Percentiles rank a stretch among this genome's conserved stretches.
Conservation (phyloP, 2,797 vertebrate species). For the Mareca strepera region DNA sequence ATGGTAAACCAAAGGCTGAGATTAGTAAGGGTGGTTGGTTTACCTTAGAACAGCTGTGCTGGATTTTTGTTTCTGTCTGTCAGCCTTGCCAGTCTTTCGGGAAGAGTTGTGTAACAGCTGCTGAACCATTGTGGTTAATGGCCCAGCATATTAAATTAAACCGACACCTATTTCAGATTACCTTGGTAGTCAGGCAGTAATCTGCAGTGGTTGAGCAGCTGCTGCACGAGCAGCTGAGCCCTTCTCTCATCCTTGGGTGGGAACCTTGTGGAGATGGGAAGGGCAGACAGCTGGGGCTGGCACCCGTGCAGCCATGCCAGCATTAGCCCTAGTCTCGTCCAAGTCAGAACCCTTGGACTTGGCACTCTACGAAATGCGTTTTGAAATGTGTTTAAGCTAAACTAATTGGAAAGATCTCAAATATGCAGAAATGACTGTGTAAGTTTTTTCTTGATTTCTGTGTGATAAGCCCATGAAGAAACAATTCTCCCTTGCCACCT, state of each 20-base stretch:
- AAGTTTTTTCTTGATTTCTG: not conserved
- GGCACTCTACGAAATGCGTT: not conserved
- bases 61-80: not conserved
- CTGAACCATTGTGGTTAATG: not conserved
- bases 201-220: constrained; percentile 51
- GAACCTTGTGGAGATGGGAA: not conserved
- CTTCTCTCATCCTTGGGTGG: not conserved
- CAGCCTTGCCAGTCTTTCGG: not conserved
- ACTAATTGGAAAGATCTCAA: not conserved
- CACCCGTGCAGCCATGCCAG: accelerated
- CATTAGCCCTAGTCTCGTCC: accelerated
- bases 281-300: not conserved
- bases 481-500: not conserved
- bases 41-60: not conserved
- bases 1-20: not conserved
- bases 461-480: not conserved
- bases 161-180: constrained; percentile 23
- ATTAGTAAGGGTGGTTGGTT: not conserved
- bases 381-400: not conserved
- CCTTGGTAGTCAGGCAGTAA: not conserved
- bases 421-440: not conserved
- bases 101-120: not conserved
- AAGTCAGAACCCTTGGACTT: too few species aligned
- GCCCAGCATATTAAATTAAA: not conserved
- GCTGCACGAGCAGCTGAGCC: constrained; percentile 33